Base-by-base conservation (phyloP, 2,888 invertebrate species). In the Plutella xylostella region DNA sequence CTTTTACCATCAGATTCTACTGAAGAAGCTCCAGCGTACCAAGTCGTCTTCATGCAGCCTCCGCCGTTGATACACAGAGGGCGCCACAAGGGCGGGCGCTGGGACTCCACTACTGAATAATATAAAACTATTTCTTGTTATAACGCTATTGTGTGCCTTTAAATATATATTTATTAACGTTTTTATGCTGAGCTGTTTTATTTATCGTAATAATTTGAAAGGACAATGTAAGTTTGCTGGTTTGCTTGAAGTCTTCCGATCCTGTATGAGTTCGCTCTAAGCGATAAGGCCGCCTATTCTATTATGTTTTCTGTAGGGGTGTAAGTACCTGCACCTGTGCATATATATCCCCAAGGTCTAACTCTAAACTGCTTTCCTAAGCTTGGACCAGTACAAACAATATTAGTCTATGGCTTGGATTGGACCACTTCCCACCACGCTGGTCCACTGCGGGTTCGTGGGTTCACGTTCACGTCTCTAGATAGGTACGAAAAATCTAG, bases 21-120 rank as follows among this genome's bases (percentile, higher is more conserved):
- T 85, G 39, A 76, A 76, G 56, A 83, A 83, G 57, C 82, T 85
- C 59, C 83, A 85, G 61, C 72, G 77, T 50, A 82, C 68, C 43
- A 83, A 83, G 49, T 80, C 84, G n/a, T 76, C 82, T 0, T 63
- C 77, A n/a, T 69, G 57, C 60, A 77, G 72, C 58, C 51, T 69
- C 53, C 79, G 82, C 12, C 82, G 77, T 74, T 83, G 80, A 82
- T 78, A 75, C 61, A 63, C 30, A 57, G 42, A 53, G 45, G 46
- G 74, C 76, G 76, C 65, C 73, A 69, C 55, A 39, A 22, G 55
- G 56, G 58, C 59, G 71, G 72, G 60, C 77, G 77, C 75, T 28
- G 9, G 7, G 7, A 28, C 3, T 28, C 2, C n/a, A 28, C n/a
- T 2, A 3, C 28, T 28, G 7, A 12, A n/a, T 28, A 4, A 9